Base-by-base conservation (phyloP, 2,113 vertebrate species). In the Ciconia maguari region DNA sequence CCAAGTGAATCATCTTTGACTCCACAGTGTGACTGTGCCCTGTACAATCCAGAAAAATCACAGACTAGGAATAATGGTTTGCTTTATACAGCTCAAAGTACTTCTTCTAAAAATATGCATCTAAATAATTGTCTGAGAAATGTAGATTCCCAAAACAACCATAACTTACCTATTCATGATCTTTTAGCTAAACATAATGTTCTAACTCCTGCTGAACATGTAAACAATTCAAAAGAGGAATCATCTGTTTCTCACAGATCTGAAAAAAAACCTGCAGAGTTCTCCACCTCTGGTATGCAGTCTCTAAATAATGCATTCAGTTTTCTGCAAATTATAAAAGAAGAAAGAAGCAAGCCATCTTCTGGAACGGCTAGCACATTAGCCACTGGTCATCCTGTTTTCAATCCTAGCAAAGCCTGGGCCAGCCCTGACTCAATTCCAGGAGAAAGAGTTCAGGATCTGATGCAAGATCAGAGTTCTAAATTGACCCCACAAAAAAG, bases 61-160 rank as follows among this genome's bases (percentile, higher is more conserved):
- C 96, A 94, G 46, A 81, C 93, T 60, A 78, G 84, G 76, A 92
- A 65, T 86, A 96, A 91, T 81, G 87, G 82, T 87, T 96, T 94
- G 51, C 94, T 95, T 83, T 82, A 87, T 84, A 60, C 93, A 75
- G 94, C 90, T 82, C 95, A 97, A 52, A 91, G 90, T 27, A 71
- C 91, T 74, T 87, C 90, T 65, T 84, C 89, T 87, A 98, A 98
- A 97, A 96, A 94, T 48, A 90, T 90, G 2, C 97, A 95, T 94
- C 93, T 98, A 90, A 98, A 97, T 92, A 97, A 98, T 85, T 98
- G 98, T 95, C 94, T 98, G 57, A 94, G 92, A 91, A 98, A 98
- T 68, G 82, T 95, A 94, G 85, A 96, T 91, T 65, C 54, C 17
- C 96, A 96, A 29, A 83, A 96, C 83, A 83, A 76, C 90, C 96